Base-by-base conservation (phyloP, 2,888 invertebrate species). In the Apotomis capreana region DNA sequence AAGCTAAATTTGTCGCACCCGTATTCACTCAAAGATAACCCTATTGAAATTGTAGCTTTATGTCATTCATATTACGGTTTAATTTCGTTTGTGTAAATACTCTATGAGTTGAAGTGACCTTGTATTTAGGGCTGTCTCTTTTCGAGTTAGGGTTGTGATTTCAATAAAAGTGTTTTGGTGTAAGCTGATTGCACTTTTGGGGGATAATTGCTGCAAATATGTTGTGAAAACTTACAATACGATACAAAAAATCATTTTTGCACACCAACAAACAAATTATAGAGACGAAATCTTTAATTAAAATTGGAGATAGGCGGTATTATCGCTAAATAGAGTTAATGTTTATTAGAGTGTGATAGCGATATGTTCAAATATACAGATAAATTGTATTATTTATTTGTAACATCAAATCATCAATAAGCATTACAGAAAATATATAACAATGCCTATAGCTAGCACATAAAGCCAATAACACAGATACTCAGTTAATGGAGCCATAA, bases 151-250 rank as follows among this genome's bases (percentile, higher is more conserved):
- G 51, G 55, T 52, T 59, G 44, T 15, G 13, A 51, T 59, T 68
- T 51, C n/a, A n/a, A 59, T 59, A 49, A 49, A 57, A 26, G 55
- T 87, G 87, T 85, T 86, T 82, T 77, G 75, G 84, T 81, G 82
- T 89, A 87, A 90, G 89, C 88, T 82, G 87, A 86, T 87, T 88
- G 85, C 73, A 78, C 44, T 62, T 61, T 62, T 8, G 60, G 52
- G 55, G 6, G 54, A 62, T 57, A 63, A 55, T 49, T 69, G 55
- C 58, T 58, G 58, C 51, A 68, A 68, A 59, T 51, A 51, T 59
- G 49, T 13, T 5, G 54, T 5, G 54, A 5, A 15, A 26, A 26
- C 26, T 26, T 26, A 26, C 26, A 26, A 26, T 26, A 26, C 26
- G 26, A 26, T 26, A 26, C 26, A 26, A 26, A 26, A 26, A 26